Evolutionary conservation across 2,888 invertebrate species (phyloP), one percentile per base, ranked within the genome.

Genomic region (Xestoiulus laeticollis): DNA sequence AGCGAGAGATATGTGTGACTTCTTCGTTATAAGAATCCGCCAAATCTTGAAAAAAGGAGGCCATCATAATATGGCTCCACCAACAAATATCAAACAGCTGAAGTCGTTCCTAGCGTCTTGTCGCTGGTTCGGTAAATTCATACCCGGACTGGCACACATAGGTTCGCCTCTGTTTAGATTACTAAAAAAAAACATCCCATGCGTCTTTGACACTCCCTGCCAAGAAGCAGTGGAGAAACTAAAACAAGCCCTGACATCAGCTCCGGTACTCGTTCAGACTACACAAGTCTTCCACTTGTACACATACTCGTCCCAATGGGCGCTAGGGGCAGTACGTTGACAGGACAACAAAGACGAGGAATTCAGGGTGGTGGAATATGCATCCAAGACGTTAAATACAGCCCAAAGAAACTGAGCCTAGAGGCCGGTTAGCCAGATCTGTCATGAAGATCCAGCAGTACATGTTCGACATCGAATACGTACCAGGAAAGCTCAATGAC

Each of bases 361-460:
- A 44, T 33, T 43, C 16, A 1, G 44, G 1, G 22, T 85, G 1
- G 88, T 91, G 16, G 88, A 89, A 0, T 90, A 90, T 85, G 88
- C 88, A 0, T 89, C 89, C 6, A 85, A 89, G 12, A 10, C 88
- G 0, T 88, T 90, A 33, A 89, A 86, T 0, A 10, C 12, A 48
- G 87, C 89, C 1, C 89, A 91, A 68, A 68, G 59, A 38, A 90
- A 89, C 19, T 48, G 43, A 89, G 88, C 85, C 86, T 5, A 33
- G 85, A 14, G 89, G 88, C 32, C 85, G 90, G 44, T 85, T 91
- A 0, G 88, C 88, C 10, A 87, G 90, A 10, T 91, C 90, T 90
- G 89, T 87, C 0, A 22, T 90, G 3, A 16, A n/a, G 0, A 86
- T 91, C 14, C 85, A 89, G 85, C 89, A 89, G 30, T 90, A 89